Evolutionary conservation across 2,888 invertebrate genomes (phyloP).

Genomic region (Atethmia centrago): DNA sequence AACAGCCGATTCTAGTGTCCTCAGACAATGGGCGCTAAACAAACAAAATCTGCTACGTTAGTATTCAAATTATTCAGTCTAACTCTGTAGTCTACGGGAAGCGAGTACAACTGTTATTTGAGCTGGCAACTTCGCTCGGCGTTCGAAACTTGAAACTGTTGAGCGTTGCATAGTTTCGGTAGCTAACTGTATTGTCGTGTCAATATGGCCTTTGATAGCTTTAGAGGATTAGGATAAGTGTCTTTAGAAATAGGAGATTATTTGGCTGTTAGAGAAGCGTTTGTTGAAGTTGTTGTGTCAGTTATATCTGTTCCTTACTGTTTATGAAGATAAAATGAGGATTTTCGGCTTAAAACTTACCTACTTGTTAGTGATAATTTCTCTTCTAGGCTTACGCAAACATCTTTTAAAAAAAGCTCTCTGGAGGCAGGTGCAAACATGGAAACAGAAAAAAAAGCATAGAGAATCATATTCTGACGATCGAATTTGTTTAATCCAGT

Average conservation of each 20-base stretch:
- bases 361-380: neutral
- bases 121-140: conserved; percentile 58
- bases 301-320: conserved; percentile 6
- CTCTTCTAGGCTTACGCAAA: neutral
- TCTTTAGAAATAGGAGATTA: conserved; percentile 46
- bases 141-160: conserved; percentile 59
- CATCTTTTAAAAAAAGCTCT: neutral
- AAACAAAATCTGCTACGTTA: conserved; percentile 28
- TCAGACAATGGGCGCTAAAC: conserved; percentile 18
- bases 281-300: conserved; percentile 17
- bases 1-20: conserved; percentile 21
- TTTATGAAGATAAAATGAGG: neutral
- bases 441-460: neutral
- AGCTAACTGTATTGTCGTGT: conserved; percentile 51
- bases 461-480: neutral
- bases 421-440: neutral
- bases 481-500: neutral
- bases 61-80: conserved; percentile 56
- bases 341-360: neutral
- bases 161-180: conserved; percentile 52
- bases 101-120: conserved; percentile 59
- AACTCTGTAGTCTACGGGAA: conserved; percentile 38
- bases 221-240: conserved; percentile 42
- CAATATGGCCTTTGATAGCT: conserved; percentile 58
- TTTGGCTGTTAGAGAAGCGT: conserved; percentile 17